Conservation (phyloP, 1,140 invertebrate genomes). For the Papilio machaon region DNA sequence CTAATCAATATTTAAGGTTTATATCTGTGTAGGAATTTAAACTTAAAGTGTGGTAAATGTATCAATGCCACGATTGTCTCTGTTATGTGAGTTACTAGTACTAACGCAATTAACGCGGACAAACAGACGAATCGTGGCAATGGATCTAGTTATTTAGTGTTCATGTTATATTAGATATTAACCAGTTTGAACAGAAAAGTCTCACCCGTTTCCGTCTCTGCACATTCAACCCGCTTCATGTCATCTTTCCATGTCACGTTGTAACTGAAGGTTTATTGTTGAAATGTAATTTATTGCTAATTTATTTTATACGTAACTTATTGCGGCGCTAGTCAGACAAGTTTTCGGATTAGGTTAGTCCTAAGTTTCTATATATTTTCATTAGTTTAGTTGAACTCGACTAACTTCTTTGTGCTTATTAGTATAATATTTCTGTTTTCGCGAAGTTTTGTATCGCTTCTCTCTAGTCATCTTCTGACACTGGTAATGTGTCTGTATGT, state of each 20-base stretch:
- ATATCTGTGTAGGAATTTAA: slow-evolving; percentile 81
- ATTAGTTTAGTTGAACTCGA: slow-evolving; percentile 54
- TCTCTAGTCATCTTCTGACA: slow-evolving; percentile 72
- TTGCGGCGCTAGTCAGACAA: slow-evolving; percentile 76
- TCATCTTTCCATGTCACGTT: slow-evolving; percentile 58
- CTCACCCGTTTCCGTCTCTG: slow-evolving; percentile 60
- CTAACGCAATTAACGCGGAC: slow-evolving; percentile 21
- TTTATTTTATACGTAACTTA: slow-evolving; percentile 70
- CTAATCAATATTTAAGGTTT: slow-evolving; percentile 80
- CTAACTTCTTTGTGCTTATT: slow-evolving; percentile 55
- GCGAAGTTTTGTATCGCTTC: slow-evolving; percentile 56
- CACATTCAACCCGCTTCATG: slow-evolving; percentile 24
- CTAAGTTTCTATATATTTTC: slow-evolving; percentile 54
- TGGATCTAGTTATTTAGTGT: slow-evolving; percentile 79
- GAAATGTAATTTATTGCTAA: slow-evolving; percentile 62
- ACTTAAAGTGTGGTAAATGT: slow-evolving; percentile 77
- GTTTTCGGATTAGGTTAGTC: slow-evolving; percentile 66
- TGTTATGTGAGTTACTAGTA: slow-evolving; percentile 35
- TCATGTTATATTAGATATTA: slow-evolving; percentile 80
- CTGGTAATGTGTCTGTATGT: slow-evolving; percentile 54
- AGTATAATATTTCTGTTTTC: slow-evolving; percentile 61
- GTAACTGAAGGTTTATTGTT: slow-evolving; percentile 52
- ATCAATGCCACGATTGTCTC: slow-evolving; percentile 65
- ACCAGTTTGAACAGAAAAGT: slow-evolving; percentile 61
- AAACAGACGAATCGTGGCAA: slow-evolving; percentile 65